These are phyloP conservation scores for human (Homo sapiens) DNA, from an alignment of 2,113 vertebrate genomes.

Conservation along the genomic window GRCh38 chr5:91844001-91844500, in stretches of 20 bases:
- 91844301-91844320: background rate
- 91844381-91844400: too few species aligned
- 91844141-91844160: background rate
- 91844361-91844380: too few species aligned
- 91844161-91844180: background rate
- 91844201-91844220: background rate
- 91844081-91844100: background rate
- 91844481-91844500: too few species aligned
- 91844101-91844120: background rate
- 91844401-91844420: too few species aligned
- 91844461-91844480: background rate
- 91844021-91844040: background rate
- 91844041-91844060: background rate
- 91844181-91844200: background rate
- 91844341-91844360: background rate
- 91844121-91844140: background rate
- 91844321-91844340: background rate
- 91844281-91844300: too few species aligned
- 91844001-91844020: background rate
- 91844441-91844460: too few species aligned
- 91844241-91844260: too few species aligned
- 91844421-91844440: too few species aligned
- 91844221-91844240: too few species aligned
- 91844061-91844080: background rate
- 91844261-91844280: too few species aligned